Evolutionary conservation across 2,888 invertebrate species (phyloP), one percentile per base, ranked within the genome.

Genomic region (Melolontha melolontha): DNA sequence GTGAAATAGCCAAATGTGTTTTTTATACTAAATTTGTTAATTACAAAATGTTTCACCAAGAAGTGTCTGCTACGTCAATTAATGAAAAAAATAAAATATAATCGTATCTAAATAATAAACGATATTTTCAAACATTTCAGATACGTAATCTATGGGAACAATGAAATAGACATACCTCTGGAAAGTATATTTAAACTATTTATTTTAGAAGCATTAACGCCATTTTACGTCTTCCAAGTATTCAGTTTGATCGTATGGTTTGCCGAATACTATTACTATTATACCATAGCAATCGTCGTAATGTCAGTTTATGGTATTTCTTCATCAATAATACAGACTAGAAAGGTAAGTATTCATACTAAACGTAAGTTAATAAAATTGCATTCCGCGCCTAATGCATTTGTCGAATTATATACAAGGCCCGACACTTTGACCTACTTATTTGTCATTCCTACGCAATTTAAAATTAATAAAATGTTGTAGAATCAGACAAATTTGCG

Each of bases 221-320:
- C 97, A 5, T 97, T 97, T 85, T 97, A 97, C 85, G 91, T 97
- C 79, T 97, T 97, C 86, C 97, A 97, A 89, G 81, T 96, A 71
- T 95, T 96, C 85, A 96, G 96, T 44, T 91, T 95, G 71, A 87
- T 89, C 10, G 88, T 97, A 54, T 97, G 97, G 97, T 87, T 94
- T 57, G 87, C 91, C 0, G 97, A 97, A 79, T 88, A 92, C 59
- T 97, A 97, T 79, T 90, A 92, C 76, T 94, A 93, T 79, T 97
- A 96, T 81, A 94, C 96, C 17, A 85, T 91, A 14, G 95, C 94
- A 47, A 95, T 97, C 64, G 85, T 95, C 17, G 77, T 91, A 1
- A 95, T 96, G 91, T 93, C 95, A 0, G 87, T 90, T 22, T 90
- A 92, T 76, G 94, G 95, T 75, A 92, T 96, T 71, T 85, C 88